These are phyloP conservation scores for Dascyllus trimaculatus DNA, from an alignment of 2,113 vertebrate genomes.

Conservation along the genomic window DNA sequence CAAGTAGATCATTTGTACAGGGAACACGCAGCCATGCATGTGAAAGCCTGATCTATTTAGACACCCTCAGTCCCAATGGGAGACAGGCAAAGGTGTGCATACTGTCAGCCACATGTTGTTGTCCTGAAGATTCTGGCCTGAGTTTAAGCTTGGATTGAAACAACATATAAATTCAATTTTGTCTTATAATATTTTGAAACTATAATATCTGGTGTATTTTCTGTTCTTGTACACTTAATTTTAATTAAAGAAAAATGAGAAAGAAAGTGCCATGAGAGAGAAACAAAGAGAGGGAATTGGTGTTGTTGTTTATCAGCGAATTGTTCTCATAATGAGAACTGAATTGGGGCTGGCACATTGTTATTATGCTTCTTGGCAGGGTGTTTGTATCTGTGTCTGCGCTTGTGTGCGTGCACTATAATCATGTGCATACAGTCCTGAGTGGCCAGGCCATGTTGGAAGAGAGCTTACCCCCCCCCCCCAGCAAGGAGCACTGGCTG, in stretches of 20 bases:
- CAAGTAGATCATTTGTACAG: conserved; percentile 10
- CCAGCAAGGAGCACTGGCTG: conserved; percentile 49
- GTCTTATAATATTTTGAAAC: neutral
- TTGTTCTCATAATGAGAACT: conserved; percentile 64
- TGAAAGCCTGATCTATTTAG: conserved; percentile 18
- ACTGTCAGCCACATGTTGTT: neutral
- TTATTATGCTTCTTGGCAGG: conserved; percentile 59
- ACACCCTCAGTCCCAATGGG: conserved; percentile 17
- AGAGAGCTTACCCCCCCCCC: conserved; percentile 22
- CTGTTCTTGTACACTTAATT: conserved; percentile 10
- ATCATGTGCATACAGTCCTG: conserved; percentile 48
- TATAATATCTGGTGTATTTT: neutral
- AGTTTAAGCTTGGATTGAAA: conserved; percentile 4
- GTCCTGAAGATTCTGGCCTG: neutral
- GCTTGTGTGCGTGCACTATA: conserved; percentile 42
- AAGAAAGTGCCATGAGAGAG: conserved; percentile 6
- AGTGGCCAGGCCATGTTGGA: conserved; percentile 59
- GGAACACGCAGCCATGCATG: conserved; percentile 6
- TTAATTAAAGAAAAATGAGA: conserved; percentile 40
- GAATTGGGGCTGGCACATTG: conserved; percentile 55
- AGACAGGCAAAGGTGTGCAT: conserved; percentile 10
- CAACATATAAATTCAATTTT: neutral
- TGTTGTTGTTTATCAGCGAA: conserved; percentile 54
- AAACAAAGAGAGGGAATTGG: conserved; percentile 28
- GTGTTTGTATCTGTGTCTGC: conserved; percentile 31